Base-by-base conservation (phyloP, 2,113 vertebrate species). In the Tupaia tana region DNA sequence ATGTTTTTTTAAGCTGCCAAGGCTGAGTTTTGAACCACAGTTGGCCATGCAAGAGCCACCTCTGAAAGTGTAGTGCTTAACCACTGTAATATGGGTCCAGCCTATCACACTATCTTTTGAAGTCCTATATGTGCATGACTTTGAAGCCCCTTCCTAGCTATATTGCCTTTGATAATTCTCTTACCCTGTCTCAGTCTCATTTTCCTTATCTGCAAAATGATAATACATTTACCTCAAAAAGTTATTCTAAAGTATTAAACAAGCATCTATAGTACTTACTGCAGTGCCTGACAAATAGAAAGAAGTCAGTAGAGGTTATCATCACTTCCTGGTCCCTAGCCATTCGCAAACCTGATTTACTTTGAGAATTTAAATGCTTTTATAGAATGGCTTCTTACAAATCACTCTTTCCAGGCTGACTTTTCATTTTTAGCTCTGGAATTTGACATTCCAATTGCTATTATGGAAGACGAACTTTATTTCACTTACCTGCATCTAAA, bases 161-260 rank as follows among this genome's bases (percentile, higher is more conserved):
- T 52, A 15, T 24, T 25, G 15, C 22, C 18, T 90, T 29, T 63
- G 9, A 22, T 27, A 87, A 95, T 66, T 80, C 29, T 80, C 9
- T 82, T 75, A 70, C 67, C 6, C 7, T 54, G 54, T 61, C 6
- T 79, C n/a, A 58, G 22, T 86, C 27, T 73, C 27, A 56, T n/a
- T 54, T 94, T 86, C 25, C 59, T 97, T n/a, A 93, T 18, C 20
- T 73, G 12, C 1, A 88, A 90, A 90, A 63, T 73, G 9, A 83
- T 13, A 93, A 67, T 63, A 81, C 1, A 43, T 67, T 58, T 19
- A 74, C 14, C 22, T n/a, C 7, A 83, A 86, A 24, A 8, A 0
- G 58, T 64, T 67, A 67, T 24, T 66, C 15, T 66, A 4, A 19
- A 79, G 12, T 18, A 67, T 34, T 74, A 59, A 74, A 27, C 69